Conservation (phyloP, 2,888 invertebrate species). For the Chymomyza amoena region DNA sequence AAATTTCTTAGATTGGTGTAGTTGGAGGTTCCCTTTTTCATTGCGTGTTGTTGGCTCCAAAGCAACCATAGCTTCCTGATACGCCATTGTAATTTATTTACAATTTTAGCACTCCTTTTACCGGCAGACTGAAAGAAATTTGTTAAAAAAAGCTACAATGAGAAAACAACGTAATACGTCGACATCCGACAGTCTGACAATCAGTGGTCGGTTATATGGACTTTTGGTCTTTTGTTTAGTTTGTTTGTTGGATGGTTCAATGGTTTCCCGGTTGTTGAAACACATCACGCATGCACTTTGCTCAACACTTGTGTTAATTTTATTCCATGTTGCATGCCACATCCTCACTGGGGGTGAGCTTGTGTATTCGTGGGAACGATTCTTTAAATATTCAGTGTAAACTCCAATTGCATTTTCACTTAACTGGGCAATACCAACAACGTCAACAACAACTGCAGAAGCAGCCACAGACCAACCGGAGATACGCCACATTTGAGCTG, state of each 20-base stretch:
- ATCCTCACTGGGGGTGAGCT: neutral
- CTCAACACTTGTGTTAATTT: constrained; percentile 73
- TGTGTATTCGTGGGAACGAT: constrained; percentile 28
- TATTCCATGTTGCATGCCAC: constrained; percentile 39
- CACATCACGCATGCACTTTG: constrained; percentile 71
- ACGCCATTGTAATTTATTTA: constrained; percentile 52
- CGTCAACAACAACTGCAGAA: constrained; percentile 22
- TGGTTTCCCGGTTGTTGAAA: constrained; percentile 22
- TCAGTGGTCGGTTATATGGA: neutral
- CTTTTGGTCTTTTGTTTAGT: neutral
- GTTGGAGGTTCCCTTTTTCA: neutral
- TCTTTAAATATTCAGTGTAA: constrained; percentile 66
- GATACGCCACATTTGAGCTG: constrained; percentile 13
- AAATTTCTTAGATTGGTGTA: neutral
- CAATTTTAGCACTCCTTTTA: constrained; percentile 46
- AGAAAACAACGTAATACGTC: constrained; percentile 8
- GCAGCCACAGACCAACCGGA: neutral
- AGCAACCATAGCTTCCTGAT: neutral
- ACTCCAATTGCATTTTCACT: constrained; percentile 69
- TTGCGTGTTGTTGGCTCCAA: too few relatives aligned
- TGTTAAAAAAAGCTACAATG: neutral
- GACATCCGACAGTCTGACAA: constrained; percentile 23
- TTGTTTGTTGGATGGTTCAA: neutral
- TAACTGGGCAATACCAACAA: constrained; percentile 64
- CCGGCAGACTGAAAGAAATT: too few relatives aligned